A percentile compares a stretch with the other conserved stretches of the same genome.
These are phyloP conservation scores for Pycnonotus jocosus DNA, from an alignment of 2,113 vertebrate species.

Conservation along the genomic window DNA sequence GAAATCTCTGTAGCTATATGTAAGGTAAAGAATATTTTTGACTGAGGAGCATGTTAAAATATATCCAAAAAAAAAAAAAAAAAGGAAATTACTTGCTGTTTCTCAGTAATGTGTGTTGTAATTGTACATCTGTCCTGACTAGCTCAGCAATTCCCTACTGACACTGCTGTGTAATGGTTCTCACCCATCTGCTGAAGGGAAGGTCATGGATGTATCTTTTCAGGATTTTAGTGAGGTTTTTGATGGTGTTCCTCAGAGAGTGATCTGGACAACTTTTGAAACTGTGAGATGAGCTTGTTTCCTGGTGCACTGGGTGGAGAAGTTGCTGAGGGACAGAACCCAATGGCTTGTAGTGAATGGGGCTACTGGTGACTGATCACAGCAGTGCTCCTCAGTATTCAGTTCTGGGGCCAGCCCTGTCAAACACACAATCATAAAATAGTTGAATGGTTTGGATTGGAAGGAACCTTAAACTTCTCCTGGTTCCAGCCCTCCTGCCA, in stretches of 20 bases:
- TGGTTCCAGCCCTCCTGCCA: neutral
- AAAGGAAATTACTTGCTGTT: neutral
- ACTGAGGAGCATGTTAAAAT: neutral
- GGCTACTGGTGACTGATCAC: rapidly evolving
- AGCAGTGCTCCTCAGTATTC: neutral
- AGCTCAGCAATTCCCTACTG: neutral
- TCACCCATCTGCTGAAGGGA: neutral
- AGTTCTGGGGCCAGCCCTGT: neutral
- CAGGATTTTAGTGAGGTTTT: neutral
- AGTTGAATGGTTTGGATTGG: neutral
- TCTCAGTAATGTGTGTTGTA: neutral
- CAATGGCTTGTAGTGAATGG: neutral
- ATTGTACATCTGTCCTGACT: neutral
- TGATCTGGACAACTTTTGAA: neutral
- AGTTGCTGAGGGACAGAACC: neutral
- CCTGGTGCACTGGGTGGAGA: neutral
- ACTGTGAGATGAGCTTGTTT: neutral
- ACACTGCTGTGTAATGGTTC: neutral
- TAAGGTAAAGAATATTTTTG: neutral
- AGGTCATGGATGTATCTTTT: neutral
- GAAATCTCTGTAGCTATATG: neutral
- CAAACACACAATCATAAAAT: too few species aligned
- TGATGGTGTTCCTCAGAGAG: neutral
- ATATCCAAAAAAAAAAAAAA: neutral
- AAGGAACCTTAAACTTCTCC: neutral